A percentile compares a stretch with the other conserved stretches of the same genome.
phyloP scores from a whole-genome alignment of 2,888 invertebrate genomes.

The Allygus modestus region DNA sequence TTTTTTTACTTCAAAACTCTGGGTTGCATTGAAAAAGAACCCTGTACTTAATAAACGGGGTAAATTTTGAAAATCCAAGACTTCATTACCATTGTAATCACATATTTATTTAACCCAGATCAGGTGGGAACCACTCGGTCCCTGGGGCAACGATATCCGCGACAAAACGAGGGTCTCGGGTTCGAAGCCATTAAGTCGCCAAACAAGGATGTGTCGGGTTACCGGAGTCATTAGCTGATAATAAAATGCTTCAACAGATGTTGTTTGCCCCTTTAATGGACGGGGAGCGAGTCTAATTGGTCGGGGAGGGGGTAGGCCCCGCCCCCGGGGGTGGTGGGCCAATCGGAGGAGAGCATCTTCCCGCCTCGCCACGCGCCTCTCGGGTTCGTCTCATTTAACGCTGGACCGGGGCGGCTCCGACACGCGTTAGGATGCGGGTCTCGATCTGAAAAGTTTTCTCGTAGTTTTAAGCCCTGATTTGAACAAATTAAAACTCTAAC shows the following conservation, averaged over 20 bases:
- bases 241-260: conserved; percentile 60
- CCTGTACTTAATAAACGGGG: too few species aligned
- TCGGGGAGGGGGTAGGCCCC: conserved; percentile 52
- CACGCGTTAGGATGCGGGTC: neutral
- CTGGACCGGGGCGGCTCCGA: neutral
- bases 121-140: neutral
- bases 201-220: conserved; percentile 56
- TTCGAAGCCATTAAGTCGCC: conserved; percentile 58
- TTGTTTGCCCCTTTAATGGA: conserved; percentile 61
- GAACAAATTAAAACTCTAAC: too few species aligned
- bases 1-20: too few species aligned
- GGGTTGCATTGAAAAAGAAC: too few species aligned
- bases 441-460: neutral
- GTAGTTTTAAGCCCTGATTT: too few species aligned
- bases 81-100: too few species aligned
- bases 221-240: conserved; percentile 56
- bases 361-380: conserved; percentile 51
- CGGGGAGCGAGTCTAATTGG: conserved; percentile 62
- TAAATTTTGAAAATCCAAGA: too few species aligned
- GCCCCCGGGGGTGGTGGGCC: conserved; percentile 44
- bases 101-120: conserved; percentile 6
- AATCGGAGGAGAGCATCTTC: neutral
- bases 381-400: neutral
- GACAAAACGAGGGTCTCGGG: conserved; percentile 49
- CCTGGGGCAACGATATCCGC: neutral